Percentiles rank a stretch among this genome's conserved stretches.
phyloP scores from a whole-genome alignment of 2,797 vertebrate species.

The Micromesistius poutassou region DNA sequence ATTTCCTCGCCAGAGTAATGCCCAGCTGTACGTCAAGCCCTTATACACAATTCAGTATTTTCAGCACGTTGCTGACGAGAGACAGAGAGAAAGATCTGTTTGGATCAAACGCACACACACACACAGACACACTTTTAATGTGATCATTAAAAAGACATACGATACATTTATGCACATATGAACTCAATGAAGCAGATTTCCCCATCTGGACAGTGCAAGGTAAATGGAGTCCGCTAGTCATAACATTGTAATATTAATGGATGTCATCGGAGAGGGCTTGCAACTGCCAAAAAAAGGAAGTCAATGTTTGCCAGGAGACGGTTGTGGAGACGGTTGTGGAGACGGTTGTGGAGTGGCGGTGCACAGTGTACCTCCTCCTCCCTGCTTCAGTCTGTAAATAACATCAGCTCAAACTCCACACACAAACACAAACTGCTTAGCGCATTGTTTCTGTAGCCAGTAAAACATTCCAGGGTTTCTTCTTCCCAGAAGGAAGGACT shows the following conservation, averaged over 20 bases:
- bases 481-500: conserved; percentile 20
- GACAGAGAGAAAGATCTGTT: neutral
- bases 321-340: conserved; percentile 6
- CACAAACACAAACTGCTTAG: conserved; percentile 3
- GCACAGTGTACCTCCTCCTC: neutral
- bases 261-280: neutral
- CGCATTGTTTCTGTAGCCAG: conserved; percentile 9
- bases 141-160: conserved; percentile 1
- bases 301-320: conserved; percentile 12
- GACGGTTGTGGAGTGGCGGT: neutral
- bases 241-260: neutral
- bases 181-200: neutral
- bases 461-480: conserved; percentile 11
- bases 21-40: neutral
- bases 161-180: neutral
- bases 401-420: conserved; percentile 15
- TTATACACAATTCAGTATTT: neutral
- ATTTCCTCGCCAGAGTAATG: neutral
- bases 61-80: neutral
- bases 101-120: neutral
- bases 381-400: conserved; percentile 10
- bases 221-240: neutral
- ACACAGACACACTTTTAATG: neutral
- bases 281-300: too few species aligned
- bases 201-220: neutral